Percentiles rank a stretch among this genome's conserved stretches.
These are phyloP conservation scores for Apostichopus parvimensis DNA, from an alignment of 35 echinoderm and acorn worm species.

Conservation along the genomic window DNA sequence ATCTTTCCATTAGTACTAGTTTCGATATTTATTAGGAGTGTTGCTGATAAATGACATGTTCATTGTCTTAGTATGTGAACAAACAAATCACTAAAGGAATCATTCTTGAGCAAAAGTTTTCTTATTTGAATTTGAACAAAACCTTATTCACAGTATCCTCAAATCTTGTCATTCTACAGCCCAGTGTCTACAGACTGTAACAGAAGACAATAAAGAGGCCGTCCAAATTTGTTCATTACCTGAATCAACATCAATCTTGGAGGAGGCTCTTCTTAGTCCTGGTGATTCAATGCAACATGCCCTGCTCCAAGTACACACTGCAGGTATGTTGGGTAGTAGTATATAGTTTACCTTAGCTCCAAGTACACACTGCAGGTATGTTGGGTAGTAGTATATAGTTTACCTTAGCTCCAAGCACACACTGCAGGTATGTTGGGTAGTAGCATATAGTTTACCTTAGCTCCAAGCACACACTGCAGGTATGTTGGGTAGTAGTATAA, in stretches of 20 bases:
- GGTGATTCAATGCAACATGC: conserved; percentile 57
- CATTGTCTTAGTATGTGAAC: neutral
- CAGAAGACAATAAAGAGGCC: conserved; percentile 81
- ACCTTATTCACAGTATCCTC: neutral
- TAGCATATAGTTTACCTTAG: no score
- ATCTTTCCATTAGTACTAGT: no score
- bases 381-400: no score
- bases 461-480: no score
- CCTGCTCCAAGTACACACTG: conserved; percentile 65
- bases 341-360: no score
- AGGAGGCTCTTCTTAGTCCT: conserved; percentile 65
- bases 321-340: conserved; percentile 51
- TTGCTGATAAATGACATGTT: neutral
- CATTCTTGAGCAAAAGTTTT: no score
- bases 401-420: no score
- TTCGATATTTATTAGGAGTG: neutral
- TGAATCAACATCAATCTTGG: conserved; percentile 59
- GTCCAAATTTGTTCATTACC: conserved; percentile 63
- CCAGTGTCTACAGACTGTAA: conserved; percentile 89
- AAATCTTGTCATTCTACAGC: conserved; percentile 41
- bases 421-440: no score
- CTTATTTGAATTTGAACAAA: neutral
- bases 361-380: no score
- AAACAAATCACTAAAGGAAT: no score
- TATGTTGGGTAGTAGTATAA: no score